Conservation (phyloP, 2,888 invertebrate species). For the Acanthococcus lagerstroemiae region DNA sequence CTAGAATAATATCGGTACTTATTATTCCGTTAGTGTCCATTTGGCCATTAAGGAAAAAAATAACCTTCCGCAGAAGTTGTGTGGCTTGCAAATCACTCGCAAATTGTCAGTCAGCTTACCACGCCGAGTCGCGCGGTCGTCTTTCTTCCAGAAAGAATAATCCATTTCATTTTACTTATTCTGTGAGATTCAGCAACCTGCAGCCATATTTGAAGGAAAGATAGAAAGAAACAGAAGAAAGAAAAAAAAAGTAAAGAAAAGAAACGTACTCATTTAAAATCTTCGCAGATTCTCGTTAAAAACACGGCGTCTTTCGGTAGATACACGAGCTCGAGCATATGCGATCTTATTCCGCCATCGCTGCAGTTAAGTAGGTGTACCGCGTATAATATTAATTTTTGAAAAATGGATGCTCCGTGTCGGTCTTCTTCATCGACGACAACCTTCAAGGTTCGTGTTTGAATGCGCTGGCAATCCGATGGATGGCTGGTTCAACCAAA, state of each 20-base stretch:
- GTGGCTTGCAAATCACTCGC: conserved; percentile 30
- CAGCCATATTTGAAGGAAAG: conserved; percentile 22
- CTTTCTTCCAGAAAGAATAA: conserved; percentile 7
- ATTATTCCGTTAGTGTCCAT: conserved; percentile 31
- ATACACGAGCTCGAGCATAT: too few species aligned
- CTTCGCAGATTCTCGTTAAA: conserved; percentile 28
- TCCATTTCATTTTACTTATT: conserved; percentile 12
- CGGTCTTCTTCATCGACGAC: too few species aligned
- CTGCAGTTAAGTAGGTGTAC: too few species aligned
- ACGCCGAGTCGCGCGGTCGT: conserved; percentile 9
- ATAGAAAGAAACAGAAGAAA: background rate
- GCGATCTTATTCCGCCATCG: too few species aligned
- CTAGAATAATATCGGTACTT: conserved; percentile 15
- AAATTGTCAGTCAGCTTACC: conserved; percentile 28
- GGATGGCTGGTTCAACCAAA: too few species aligned
- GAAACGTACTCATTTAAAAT: conserved; percentile 24
- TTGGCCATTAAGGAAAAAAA: conserved; percentile 28
- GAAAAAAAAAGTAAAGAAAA: background rate
- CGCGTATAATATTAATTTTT: too few species aligned
- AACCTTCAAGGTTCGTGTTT: too few species aligned
- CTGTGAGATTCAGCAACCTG: conserved; percentile 20
- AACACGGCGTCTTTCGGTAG: background rate
- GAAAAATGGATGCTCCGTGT: too few species aligned
- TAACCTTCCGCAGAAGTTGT: conserved; percentile 23
- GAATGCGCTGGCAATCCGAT: too few species aligned